phyloP scores from a whole-genome alignment of 2,888 invertebrate genomes.

The Drosophila differens region DNA sequence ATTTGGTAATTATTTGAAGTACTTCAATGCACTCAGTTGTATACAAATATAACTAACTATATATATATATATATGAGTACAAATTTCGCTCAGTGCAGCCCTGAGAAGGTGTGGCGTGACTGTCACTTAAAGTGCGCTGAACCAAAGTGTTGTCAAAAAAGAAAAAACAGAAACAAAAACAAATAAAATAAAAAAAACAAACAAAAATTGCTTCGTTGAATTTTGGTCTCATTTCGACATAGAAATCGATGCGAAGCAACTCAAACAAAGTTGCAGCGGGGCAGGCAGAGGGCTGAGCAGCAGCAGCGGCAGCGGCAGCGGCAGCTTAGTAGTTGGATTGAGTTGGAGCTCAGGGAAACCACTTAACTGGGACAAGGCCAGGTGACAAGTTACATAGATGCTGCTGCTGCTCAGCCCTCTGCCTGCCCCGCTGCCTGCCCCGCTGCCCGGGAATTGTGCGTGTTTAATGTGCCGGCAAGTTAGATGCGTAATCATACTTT shows the following conservation, averaged over 20 bases:
- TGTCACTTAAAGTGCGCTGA: conserved; percentile 72
- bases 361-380: conserved; percentile 42
- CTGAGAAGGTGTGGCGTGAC: conserved; percentile 31
- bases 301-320: too few relatives aligned
- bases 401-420: background rate
- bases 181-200: conserved; percentile 4
- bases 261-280: background rate
- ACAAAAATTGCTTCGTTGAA: conserved; percentile 39
- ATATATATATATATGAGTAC: background rate
- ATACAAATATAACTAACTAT: background rate
- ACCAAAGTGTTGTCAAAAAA: conserved; percentile 64
- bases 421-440: too few relatives aligned
- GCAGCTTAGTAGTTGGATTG: conserved; percentile 28
- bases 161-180: background rate
- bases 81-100: background rate
- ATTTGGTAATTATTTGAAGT: background rate
- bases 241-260: conserved; percentile 49
- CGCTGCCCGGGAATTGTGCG: conserved; percentile 10
- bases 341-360: conserved; percentile 19
- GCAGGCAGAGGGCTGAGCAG: too few relatives aligned
- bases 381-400: conserved; percentile 28
- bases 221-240: conserved; percentile 11
- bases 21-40: background rate
- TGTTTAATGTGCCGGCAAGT: conserved; percentile 35
- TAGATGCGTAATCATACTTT: conserved; percentile 8